Evolutionary conservation across 2,797 vertebrate genomes (phyloP).

Genomic region (Hephaestus fuliginosus): DNA sequence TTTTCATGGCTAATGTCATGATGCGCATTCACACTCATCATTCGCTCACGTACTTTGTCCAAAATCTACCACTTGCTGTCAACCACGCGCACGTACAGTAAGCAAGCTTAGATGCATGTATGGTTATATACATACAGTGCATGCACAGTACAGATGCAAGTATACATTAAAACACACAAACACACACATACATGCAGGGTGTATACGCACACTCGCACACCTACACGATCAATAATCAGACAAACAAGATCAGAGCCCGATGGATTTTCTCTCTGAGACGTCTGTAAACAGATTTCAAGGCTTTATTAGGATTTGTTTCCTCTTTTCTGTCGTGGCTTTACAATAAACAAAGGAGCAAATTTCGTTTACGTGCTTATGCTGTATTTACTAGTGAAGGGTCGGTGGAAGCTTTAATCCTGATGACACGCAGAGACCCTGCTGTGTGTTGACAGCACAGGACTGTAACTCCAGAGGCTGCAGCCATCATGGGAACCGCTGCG

Average conservation of each 20-base stretch:
- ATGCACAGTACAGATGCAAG: conserved; percentile 56
- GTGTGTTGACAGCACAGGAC: conserved; percentile 43
- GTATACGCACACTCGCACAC: conserved; percentile 15
- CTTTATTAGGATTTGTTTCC: conserved; percentile 37
- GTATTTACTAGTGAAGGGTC: conserved; percentile 27
- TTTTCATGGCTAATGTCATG: conserved; percentile 53
- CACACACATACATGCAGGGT: conserved; percentile 48
- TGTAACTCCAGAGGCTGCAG: conserved; percentile 52
- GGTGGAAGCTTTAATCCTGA: conserved; percentile 46
- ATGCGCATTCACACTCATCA: conserved; percentile 51
- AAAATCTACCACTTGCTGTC: conserved; percentile 20
- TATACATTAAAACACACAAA: conserved; percentile 44
- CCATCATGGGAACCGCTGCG: conserved; percentile 57
- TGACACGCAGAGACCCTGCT: conserved; percentile 45
- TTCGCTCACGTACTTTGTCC: conserved; percentile 9
- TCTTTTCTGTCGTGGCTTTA: conserved; percentile 50
- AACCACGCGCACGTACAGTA: conserved; percentile 33
- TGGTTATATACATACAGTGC: conserved; percentile 56
- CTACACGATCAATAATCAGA: conserved; percentile 12
- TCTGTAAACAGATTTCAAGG: conserved; percentile 70
- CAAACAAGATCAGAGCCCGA: conserved; percentile 47
- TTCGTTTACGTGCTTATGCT: conserved; percentile 32
- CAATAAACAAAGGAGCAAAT: conserved; percentile 29
- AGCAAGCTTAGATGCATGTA: conserved; percentile 49
- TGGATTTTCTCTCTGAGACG: conserved; percentile 52